phyloP scores from a whole-genome alignment of 30 jellyfish, hydroid and myxozoan genomes.

The Turritopsis rubra region DNA sequence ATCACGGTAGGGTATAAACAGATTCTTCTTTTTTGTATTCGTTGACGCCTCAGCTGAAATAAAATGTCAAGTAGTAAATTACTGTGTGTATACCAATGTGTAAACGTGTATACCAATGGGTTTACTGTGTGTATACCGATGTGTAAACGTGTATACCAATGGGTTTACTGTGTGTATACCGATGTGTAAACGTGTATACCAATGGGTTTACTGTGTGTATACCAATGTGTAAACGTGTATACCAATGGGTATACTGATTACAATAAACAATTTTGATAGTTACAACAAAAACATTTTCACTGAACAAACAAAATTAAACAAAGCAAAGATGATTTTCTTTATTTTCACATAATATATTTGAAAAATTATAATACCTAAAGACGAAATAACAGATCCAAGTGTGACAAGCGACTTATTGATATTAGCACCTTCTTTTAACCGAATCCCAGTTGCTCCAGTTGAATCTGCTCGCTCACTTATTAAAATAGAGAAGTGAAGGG shows the following conservation, averaged over 20 bases:
- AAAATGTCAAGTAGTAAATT: not conserved
- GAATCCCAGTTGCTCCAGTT: constrained; percentile 93
- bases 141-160: too few species aligned
- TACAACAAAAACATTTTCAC: not conserved
- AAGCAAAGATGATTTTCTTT: not conserved
- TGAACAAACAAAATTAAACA: not conserved
- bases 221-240: too few species aligned
- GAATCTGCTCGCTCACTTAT: constrained; percentile 88
- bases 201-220: too few species aligned
- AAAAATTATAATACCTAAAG: constrained; percentile 49
- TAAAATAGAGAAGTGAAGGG: too few species aligned
- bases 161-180: too few species aligned
- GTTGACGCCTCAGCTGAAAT: constrained; percentile 79
- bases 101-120: too few species aligned
- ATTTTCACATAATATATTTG: too few species aligned
- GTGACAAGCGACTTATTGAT: constrained; percentile 90
- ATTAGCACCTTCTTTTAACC: constrained; percentile 91
- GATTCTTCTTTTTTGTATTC: constrained; percentile 68
- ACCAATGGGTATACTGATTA: too few species aligned
- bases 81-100: too few species aligned
- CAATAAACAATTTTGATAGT: too few species aligned
- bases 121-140: too few species aligned
- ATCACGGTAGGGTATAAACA: constrained; percentile 91
- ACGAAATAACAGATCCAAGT: constrained; percentile 91
- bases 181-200: too few species aligned